Evolutionary conservation across 2,797 vertebrate genomes (phyloP).

Genomic region (Anguilla pacifica): DNA sequence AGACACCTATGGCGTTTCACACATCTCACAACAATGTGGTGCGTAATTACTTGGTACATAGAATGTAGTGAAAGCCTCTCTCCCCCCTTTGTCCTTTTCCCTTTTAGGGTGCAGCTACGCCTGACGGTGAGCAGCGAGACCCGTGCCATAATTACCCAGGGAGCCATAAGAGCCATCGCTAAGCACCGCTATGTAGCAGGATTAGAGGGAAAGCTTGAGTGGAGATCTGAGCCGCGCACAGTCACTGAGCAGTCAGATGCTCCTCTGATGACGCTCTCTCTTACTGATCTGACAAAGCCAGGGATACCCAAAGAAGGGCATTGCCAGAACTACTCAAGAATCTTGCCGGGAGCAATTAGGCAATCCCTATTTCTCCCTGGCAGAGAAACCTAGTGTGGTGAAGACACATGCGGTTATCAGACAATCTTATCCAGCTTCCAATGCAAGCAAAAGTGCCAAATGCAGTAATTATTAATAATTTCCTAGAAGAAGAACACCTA

Average conservation of each 20-base stretch:
- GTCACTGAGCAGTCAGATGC: conserved; percentile 46
- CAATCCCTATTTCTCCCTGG: background rate
- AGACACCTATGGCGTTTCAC: background rate
- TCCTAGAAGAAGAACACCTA: background rate
- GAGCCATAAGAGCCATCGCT: background rate
- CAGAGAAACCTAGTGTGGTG: background rate
- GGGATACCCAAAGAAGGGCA: conserved; percentile 47
- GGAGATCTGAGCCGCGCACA: conserved; percentile 37
- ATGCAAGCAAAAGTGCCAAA: background rate
- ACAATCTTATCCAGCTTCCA: background rate
- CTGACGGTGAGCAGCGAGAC: background rate
- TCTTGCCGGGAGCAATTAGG: background rate
- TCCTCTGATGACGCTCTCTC: conserved; percentile 30
- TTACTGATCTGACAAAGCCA: conserved; percentile 27
- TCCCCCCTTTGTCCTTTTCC: background rate
- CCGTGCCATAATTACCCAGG: conserved; percentile 26
- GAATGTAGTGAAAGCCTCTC: background rate
- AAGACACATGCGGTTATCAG: background rate
- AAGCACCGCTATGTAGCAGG: conserved; percentile 17
- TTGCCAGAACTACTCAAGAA: conserved; percentile 22
- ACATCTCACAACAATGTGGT: background rate
- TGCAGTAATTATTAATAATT: background rate
- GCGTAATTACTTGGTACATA: background rate
- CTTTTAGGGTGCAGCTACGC: conserved; percentile 12
- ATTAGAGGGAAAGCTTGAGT: conserved; percentile 41